Evolutionary conservation across 2,888 invertebrate genomes (phyloP).

Genomic region (Camptogramma bilineatum): DNA sequence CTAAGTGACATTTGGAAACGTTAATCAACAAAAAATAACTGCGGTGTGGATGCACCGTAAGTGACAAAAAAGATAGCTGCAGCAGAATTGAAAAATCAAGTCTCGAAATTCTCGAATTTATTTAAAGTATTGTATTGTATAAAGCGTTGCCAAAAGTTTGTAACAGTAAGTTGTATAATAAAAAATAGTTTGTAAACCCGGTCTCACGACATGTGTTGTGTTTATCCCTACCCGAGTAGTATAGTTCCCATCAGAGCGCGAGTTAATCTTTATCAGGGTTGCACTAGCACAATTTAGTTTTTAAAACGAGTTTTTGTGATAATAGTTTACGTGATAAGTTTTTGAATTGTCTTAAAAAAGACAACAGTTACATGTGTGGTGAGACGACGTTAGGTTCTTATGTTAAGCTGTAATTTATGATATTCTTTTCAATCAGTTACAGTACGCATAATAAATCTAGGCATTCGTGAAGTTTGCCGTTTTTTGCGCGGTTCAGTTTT

Average conservation of each 20-base stretch:
- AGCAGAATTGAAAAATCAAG: too few species aligned
- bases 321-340: slow-evolving; percentile 78
- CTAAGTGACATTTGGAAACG: too few species aligned
- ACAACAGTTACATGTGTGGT: slow-evolving; percentile 84
- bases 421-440: slow-evolving; percentile 4
- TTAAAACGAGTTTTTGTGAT: slow-evolving; percentile 77
- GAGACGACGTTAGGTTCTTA: slow-evolving; percentile 81
- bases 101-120: too few species aligned
- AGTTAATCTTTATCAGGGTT: slow-evolving; percentile 59
- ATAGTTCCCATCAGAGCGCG: slow-evolving; percentile 81
- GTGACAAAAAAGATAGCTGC: too few species aligned
- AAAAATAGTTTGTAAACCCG: slow-evolving; percentile 58
- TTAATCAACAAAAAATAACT: too few species aligned
- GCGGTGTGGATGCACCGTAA: too few species aligned
- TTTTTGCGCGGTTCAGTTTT: too few species aligned
- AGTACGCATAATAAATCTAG: too few species aligned
- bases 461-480: too few species aligned
- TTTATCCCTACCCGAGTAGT: slow-evolving; percentile 63
- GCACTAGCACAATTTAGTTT: slow-evolving; percentile 79
- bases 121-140: too few species aligned
- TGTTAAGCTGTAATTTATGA: slow-evolving; percentile 18
- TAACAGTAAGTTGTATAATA: slow-evolving; percentile 40
- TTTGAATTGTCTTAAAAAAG: slow-evolving; percentile 63
- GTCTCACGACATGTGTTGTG: slow-evolving; percentile 85
- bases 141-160: slow-evolving; percentile 30